Evolutionary conservation across 2,113 vertebrate genomes (phyloP).

Genomic region (Dryoscopus gambensis): DNA sequence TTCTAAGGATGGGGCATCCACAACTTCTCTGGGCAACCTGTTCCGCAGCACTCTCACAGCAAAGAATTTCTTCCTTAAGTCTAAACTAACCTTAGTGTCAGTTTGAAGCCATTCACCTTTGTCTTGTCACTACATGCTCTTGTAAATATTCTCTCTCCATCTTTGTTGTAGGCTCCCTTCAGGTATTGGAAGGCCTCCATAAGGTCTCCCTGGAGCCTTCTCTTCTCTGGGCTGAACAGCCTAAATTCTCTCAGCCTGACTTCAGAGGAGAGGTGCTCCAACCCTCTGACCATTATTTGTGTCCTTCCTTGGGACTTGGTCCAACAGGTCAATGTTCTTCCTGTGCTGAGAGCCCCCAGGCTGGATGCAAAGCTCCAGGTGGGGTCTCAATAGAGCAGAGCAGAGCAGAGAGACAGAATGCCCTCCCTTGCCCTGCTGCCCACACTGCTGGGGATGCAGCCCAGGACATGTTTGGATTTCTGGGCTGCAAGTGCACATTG

Average conservation of each 20-base stretch:
- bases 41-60: not conserved
- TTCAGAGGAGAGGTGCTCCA: not conserved
- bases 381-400: not conserved
- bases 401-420: not conserved
- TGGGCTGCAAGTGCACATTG: not conserved
- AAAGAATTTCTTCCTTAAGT: not conserved
- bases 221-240: not conserved
- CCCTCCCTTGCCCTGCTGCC: not conserved
- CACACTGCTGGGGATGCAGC: not conserved
- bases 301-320: rapidly evolving
- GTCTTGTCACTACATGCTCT: not conserved
- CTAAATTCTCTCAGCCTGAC: not conserved
- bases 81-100: not conserved
- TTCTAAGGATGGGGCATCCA: not conserved
- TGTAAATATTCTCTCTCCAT: not conserved
- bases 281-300: not conserved
- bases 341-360: not conserved
- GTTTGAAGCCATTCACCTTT: not conserved
- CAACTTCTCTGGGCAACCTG: not conserved
- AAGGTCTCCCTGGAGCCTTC: not conserved
- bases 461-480: not conserved
- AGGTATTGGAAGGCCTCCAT: not conserved
- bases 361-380: not conserved
- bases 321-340: not conserved
- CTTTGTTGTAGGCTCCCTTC: not conserved